Conservation (phyloP, 2,113 vertebrate species). For the Myxocyprinus asiaticus region DNA sequence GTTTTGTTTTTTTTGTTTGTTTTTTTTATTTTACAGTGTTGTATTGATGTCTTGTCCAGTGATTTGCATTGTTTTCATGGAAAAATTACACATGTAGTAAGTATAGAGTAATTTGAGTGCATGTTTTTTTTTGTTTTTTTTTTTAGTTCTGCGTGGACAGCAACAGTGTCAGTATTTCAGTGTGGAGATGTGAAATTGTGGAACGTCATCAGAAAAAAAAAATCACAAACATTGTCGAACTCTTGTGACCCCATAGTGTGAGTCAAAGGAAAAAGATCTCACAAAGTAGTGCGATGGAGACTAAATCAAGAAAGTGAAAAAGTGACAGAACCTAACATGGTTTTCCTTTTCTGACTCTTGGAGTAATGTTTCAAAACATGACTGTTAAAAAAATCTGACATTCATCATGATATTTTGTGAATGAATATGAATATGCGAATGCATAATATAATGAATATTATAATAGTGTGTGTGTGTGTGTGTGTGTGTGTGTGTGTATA, state of each 20-base stretch:
- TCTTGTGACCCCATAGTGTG: slow-evolving; percentile 29
- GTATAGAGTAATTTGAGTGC: not conserved
- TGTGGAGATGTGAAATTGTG: slow-evolving; percentile 4
- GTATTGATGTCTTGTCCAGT: too few species aligned
- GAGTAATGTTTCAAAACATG: not conserved
- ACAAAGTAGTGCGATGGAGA: not conserved
- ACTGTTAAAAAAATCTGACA: too few species aligned
- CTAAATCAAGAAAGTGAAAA: slow-evolving; percentile 35
- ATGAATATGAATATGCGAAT: too few species aligned
- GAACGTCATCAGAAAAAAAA: not conserved
- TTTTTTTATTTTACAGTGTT: too few species aligned
- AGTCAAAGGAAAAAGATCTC: slow-evolving; percentile 31
- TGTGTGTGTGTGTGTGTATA: too few species aligned
- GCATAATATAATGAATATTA: too few species aligned
- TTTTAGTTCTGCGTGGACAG: not conserved
- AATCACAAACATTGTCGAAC: slow-evolving; percentile 17
- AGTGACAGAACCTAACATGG: not conserved
- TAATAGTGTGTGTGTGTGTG: too few species aligned
- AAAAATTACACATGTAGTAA: too few species aligned
- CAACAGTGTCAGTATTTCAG: not conserved
- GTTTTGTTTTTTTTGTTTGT: too few species aligned
- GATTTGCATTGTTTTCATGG: too few species aligned
- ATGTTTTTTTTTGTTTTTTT: not conserved
- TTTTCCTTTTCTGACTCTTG: not conserved
- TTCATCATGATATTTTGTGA: too few species aligned